phyloP scores from a whole-genome alignment of 2,888 invertebrate species.

The Caenorhabditis virilis region DNA sequence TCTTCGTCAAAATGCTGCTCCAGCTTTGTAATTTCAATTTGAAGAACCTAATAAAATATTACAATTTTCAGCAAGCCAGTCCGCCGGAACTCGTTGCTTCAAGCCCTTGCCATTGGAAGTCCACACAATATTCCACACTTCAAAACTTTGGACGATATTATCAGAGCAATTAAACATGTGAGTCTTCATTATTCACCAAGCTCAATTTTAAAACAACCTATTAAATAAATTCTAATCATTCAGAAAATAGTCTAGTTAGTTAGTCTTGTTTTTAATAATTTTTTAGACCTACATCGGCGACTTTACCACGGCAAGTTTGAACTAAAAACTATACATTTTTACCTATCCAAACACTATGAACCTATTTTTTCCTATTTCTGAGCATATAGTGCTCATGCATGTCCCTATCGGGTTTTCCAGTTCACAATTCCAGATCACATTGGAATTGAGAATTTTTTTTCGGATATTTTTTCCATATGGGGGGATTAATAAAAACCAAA shows the following conservation, averaged over 20 bases:
- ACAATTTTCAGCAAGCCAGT: constrained; percentile 60
- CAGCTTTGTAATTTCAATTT: constrained; percentile 56
- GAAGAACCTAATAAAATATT: background rate
- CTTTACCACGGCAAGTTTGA: constrained; percentile 36
- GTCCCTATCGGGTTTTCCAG: too few relatives aligned
- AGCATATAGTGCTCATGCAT: too few relatives aligned
- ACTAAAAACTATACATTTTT: constrained; percentile 11
- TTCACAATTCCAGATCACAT: too few relatives aligned
- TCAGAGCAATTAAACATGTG: constrained; percentile 65
- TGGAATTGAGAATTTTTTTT: too few relatives aligned
- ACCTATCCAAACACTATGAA: too few relatives aligned
- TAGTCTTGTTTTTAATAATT: background rate
- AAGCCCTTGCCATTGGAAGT: constrained; percentile 66
- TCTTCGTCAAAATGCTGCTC: constrained; percentile 64
- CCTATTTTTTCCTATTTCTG: too few relatives aligned
- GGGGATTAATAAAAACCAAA: too few relatives aligned
- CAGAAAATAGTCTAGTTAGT: constrained; percentile 7
- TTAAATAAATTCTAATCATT: too few relatives aligned
- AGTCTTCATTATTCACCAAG: too few relatives aligned
- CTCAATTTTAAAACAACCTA: too few relatives aligned
- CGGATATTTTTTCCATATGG: too few relatives aligned
- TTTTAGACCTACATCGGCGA: constrained; percentile 42
- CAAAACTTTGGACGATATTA: constrained; percentile 67
- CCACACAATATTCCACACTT: constrained; percentile 68
- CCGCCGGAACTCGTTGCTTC: constrained; percentile 65